Evolutionary conservation across 2,797 vertebrate genomes (phyloP).

Genomic region (Cynodonichthys magdalenae): DNA sequence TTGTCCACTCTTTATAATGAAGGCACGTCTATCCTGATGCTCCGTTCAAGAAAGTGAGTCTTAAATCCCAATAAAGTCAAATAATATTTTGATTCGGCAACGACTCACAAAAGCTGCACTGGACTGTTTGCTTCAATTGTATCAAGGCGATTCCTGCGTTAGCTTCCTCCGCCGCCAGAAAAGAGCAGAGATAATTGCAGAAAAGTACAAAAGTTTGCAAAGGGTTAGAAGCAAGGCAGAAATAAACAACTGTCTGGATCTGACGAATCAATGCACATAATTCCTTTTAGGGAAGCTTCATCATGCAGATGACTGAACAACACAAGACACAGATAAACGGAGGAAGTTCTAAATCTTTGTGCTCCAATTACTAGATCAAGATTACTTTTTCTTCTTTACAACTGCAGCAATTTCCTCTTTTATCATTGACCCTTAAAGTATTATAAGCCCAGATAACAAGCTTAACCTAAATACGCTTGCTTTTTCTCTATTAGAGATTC

Average conservation of each 20-base stretch:
- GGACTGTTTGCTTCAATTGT: conserved; percentile 39
- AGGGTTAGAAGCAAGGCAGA: not conserved
- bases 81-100: conserved; percentile 35
- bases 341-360: conserved; percentile 6
- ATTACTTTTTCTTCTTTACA: conserved; percentile 2
- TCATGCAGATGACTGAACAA: too few relatives aligned
- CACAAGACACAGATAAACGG: conserved; percentile 3
- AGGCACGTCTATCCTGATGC: conserved; percentile 12
- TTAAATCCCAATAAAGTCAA: conserved; percentile 33
- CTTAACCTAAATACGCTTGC: not conserved
- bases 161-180: conserved; percentile 16
- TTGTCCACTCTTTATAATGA: conserved; percentile 40
- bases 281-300: not conserved
- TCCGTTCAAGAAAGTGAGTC: conserved; percentile 12
- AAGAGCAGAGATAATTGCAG: not conserved
- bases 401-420: not conserved
- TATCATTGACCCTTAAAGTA: not conserved
- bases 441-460: conserved; percentile 14
- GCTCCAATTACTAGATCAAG: not conserved
- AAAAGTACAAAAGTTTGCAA: conserved; percentile 5
- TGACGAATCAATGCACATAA: conserved; percentile 30
- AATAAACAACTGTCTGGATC: conserved; percentile 10
- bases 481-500: conserved; percentile 22
- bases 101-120: conserved; percentile 39
- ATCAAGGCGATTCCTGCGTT: conserved; percentile 15